Base-by-base conservation (phyloP, 2,888 invertebrate genomes). In the Cheilosia variabilis region DNA sequence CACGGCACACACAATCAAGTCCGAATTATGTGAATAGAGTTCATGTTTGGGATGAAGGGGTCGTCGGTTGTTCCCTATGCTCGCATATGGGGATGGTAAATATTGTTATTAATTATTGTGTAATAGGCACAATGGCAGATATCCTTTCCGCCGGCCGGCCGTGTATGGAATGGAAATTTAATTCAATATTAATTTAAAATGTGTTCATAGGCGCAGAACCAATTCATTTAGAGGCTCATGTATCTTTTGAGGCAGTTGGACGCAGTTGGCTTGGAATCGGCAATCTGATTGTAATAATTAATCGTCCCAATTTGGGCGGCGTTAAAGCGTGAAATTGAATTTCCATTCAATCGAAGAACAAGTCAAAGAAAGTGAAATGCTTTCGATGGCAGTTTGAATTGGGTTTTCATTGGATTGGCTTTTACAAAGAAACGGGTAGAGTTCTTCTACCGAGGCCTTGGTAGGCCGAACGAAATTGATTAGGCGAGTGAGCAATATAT, bases 311-410 rank as follows among this genome's bases (percentile, higher is more conserved):
- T 81, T 86, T 86, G 66, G 86, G 41, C 57, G 81, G 86, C 86
- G 81, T 86, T 86, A 86, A 86, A 72, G 81, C 86, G 86, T 86
- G 86, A 86, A 86, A 86, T 86, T 81, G 86, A 86, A 81, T 86
- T 86, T 68, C 13, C 72, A 72, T 72, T 86, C 22, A 65, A 47
- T 68, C 45, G 73, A 55, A 47, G 43, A 62, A n/a, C 10, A 66
- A 55, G 53, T n/a, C 34, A 66, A 73, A 45, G 63, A 69, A 75
- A 69, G 73, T 55, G 65, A 77, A 77, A 77, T 17, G 62, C 47
- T 71, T 60, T 78, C 13, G 43, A 17, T 15, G 52, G 31, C n/a
- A 22, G 5, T 57, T 78, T 53, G 66, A 82, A 77, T 77, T 77
- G 60, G 5, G 31, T 31, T 31, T 60, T 77, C 47, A 60, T 72